phyloP scores from a whole-genome alignment of 2,797 vertebrate genomes.

The Fratercula arctica region DNA sequence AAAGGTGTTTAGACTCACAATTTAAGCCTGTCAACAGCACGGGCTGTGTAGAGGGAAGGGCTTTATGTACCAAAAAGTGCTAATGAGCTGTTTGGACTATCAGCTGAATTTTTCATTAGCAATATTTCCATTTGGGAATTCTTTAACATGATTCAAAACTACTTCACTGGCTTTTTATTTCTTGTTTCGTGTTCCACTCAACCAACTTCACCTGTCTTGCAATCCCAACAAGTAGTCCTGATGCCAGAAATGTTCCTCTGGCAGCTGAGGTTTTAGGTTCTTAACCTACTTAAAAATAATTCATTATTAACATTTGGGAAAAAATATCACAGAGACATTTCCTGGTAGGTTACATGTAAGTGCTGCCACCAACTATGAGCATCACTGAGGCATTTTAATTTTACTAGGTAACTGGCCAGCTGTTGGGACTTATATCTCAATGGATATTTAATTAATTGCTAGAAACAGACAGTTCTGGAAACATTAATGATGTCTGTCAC shows the following conservation, averaged over 20 bases:
- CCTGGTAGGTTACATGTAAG: background rate
- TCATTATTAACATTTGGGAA: slow-evolving; percentile 6
- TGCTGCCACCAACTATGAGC: background rate
- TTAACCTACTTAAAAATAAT: slow-evolving; percentile 33
- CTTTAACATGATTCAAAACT: background rate
- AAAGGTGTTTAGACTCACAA: background rate
- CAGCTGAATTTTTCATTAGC: background rate
- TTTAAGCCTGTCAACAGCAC: background rate
- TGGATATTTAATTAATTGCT: background rate
- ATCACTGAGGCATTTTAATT: background rate
- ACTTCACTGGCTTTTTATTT: slow-evolving; percentile 6
- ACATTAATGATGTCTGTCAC: background rate
- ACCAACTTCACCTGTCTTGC: background rate
- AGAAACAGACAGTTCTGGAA: background rate
- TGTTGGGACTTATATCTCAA: background rate
- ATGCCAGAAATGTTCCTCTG: background rate
- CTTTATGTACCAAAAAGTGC: background rate
- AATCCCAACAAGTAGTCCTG: background rate
- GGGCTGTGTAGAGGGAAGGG: background rate
- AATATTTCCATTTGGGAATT: background rate
- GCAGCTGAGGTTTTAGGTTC: background rate
- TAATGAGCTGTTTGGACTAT: background rate
- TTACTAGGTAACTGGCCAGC: background rate
- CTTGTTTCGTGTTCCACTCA: background rate
- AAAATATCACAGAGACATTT: background rate